These are phyloP conservation scores for Stichodactyla mertensii DNA, from an alignment of 64 coral and sea anemone species.

Conservation along the genomic window DNA sequence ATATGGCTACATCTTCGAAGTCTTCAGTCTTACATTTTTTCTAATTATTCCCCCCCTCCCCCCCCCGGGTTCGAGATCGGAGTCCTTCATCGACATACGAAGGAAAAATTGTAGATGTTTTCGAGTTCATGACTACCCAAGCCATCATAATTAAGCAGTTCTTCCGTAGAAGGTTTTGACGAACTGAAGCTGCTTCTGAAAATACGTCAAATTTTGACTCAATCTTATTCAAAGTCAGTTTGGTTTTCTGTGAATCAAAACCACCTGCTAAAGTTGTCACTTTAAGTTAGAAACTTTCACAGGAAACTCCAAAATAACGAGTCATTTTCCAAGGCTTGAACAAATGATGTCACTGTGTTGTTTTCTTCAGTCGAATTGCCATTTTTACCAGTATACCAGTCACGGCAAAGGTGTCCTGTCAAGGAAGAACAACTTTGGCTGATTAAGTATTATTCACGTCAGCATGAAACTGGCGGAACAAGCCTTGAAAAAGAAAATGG, in stretches of 20 bases:
- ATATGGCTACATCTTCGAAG: too few species aligned
- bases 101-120: too few species aligned
- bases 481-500: not conserved
- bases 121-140: too few species aligned
- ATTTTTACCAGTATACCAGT: not conserved
- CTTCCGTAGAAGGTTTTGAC: not conserved
- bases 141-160: not conserved
- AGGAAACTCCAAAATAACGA: not conserved
- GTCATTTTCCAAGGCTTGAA: not conserved
- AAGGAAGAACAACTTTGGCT: not conserved
- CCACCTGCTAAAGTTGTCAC: not conserved
- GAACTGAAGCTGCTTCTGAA: not conserved
- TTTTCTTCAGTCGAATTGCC: not conserved
- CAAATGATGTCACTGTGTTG: not conserved
- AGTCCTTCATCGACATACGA: too few species aligned
- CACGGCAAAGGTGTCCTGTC: not conserved
- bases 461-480: too few species aligned
- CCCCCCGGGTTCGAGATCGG: too few species aligned
- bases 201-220: too few species aligned
- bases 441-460: not conserved
- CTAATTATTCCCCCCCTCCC: too few species aligned
- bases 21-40: too few species aligned
- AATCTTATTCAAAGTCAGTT: not conserved
- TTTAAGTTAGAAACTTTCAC: not conserved
- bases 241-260: not conserved